phyloP scores from a whole-genome alignment of 2,113 vertebrate species.

The Channa maculata region DNA sequence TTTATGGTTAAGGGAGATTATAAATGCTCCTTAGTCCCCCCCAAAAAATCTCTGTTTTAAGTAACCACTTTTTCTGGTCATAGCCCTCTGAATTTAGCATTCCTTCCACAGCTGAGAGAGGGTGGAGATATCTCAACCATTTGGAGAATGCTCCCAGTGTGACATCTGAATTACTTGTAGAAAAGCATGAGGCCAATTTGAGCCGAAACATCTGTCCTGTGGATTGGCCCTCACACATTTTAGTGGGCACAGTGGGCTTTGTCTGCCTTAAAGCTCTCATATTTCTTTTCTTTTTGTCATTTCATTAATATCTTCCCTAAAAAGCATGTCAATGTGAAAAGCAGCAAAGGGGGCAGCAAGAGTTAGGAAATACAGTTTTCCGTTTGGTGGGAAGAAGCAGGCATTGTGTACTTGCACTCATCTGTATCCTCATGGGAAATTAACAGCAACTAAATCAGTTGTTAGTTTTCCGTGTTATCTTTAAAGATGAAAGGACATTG shows the following conservation, averaged over 20 bases:
- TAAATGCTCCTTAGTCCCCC: background rate
- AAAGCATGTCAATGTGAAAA: conserved; percentile 17
- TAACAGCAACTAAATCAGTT: conserved; percentile 71
- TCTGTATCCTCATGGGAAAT: conserved; percentile 69
- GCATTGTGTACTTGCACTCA: conserved; percentile 55
- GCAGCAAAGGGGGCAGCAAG: conserved; percentile 10
- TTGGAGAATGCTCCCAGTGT: conserved; percentile 70
- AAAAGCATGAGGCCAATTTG: conserved; percentile 56
- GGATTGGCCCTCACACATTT: conserved; percentile 47
- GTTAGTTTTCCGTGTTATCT: conserved; percentile 76
- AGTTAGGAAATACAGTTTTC: conserved; percentile 30
- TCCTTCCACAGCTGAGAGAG: conserved; percentile 65
- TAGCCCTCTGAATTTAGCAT: conserved; percentile 60
- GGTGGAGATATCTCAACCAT: conserved; percentile 71
- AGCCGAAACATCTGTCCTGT: conserved; percentile 72
- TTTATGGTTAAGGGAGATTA: conserved; percentile 14
- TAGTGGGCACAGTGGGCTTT: conserved; percentile 20
- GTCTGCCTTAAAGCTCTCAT: conserved; percentile 6
- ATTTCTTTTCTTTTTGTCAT: conserved; percentile 29
- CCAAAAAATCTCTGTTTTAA: conserved; percentile 36
- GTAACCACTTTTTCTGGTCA: conserved; percentile 26
- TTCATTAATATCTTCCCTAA: conserved; percentile 50
- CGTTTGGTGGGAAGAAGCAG: conserved; percentile 51
- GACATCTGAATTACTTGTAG: conserved; percentile 61
- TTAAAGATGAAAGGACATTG: conserved; percentile 76